phyloP scores from a whole-genome alignment of 2,113 vertebrate species.

The Leptobrachium ailaonicum region DNA sequence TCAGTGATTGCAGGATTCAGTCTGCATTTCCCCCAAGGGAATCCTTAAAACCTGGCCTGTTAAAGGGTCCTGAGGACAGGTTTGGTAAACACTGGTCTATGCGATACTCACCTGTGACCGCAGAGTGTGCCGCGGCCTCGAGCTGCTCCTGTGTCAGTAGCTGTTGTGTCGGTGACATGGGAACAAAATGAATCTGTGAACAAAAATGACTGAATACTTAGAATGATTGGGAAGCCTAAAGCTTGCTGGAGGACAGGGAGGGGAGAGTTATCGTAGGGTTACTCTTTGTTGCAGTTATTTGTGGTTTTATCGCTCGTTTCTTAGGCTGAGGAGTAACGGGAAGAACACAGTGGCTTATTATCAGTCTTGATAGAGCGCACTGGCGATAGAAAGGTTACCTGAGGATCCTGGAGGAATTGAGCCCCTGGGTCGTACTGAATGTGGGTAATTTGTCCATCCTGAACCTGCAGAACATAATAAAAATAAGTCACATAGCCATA shows the following conservation, averaged over 20 bases:
- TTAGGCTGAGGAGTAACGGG: too few species aligned
- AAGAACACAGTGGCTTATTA: too few species aligned
- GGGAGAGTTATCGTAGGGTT: too few species aligned
- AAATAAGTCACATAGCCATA: too few species aligned
- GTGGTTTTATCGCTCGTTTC: too few species aligned
- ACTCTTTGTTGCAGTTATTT: too few species aligned
- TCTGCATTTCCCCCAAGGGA: too few species aligned
- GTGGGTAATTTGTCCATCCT: constrained; percentile 91
- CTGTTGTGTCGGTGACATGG: constrained; percentile 84
- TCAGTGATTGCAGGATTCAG: too few species aligned
- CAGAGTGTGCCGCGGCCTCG: constrained; percentile 85
- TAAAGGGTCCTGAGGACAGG: background rate
- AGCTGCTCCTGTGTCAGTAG: constrained; percentile 85
- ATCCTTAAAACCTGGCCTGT: too few species aligned
- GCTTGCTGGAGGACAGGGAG: too few species aligned
- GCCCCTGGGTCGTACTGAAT: constrained; percentile 91
- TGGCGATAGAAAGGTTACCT: constrained; percentile 65
- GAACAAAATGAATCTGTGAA: constrained; percentile 89
- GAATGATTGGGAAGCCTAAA: background rate
- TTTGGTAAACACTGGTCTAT: too few species aligned
- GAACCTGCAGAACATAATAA: constrained; percentile 68
- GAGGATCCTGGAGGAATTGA: constrained; percentile 84
- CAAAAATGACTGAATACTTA: constrained; percentile 14
- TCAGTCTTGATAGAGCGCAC: background rate
- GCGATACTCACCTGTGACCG: constrained; percentile 78